Evolutionary conservation across 2,888 invertebrate species (phyloP), one percentile per base, ranked within the genome.

Genomic region (Brenthis hecate): DNA sequence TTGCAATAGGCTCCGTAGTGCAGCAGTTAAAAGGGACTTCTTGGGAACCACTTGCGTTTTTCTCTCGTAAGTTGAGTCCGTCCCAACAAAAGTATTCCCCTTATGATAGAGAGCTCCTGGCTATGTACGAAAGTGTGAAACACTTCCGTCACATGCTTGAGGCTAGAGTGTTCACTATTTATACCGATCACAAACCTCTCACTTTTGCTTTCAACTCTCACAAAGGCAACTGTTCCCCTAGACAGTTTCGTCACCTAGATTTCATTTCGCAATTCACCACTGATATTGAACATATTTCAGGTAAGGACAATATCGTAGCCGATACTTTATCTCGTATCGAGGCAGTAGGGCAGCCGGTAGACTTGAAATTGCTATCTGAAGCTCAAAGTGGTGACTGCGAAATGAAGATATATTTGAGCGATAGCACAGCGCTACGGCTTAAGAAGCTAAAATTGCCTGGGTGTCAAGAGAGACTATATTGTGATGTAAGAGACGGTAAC

Each of bases 31-130:
- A 32, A 32, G 32, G 6, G 6, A 6, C 6, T 32, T 6, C 5
- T 6, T 32, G 32, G 32, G 6, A 32, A 6, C 32, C 32, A 5
- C 32, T 32, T 32, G 32, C 32, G 6, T 32, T 32, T 65, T 86
- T 83, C 66, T 84, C 83, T 2, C 73, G 74, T 36, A 84, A 81
- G 48, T 71, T 87, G 0, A 77, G 70, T 6, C 56, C 76, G 14
- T 65, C 82, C 0, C 79, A 89, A 70, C 55, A 23, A 4, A 85
- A 82, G n/a, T 78, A 79, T 79, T 74, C 78, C 16, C 76, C 82
- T 0, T 88, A 86, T 69, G 85, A 89, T 62, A 48, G 85, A 3
- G 85, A 87, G 73, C 75, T 89, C 0, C 72, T 85, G 6, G 32
- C 32, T 6, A 32, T 32, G 5, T 32, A 32, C 32, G 32, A 32